These are phyloP conservation scores for Gymnobelideus leadbeateri DNA, from an alignment of 2,113 vertebrate species.

Conservation along the genomic window DNA sequence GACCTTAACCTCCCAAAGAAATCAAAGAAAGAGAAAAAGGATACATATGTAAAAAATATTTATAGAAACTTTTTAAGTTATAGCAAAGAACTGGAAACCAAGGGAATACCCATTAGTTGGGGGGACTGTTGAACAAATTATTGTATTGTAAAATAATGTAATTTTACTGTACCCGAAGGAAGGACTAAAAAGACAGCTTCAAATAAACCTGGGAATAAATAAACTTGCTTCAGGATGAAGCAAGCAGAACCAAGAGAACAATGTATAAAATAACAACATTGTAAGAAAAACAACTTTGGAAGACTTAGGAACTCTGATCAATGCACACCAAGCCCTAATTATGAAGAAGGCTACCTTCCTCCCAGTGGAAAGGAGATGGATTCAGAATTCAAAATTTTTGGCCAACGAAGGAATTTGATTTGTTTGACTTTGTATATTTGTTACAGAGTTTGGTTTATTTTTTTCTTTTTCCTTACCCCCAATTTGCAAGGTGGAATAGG, in stretches of 20 bases:
- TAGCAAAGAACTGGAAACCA: not conserved
- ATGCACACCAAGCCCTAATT: not conserved
- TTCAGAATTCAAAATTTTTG: not conserved
- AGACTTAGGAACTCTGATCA: not conserved
- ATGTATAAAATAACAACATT: not conserved
- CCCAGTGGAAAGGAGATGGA: not conserved
- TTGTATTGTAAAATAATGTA: not conserved
- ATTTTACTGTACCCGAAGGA: not conserved
- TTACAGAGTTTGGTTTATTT: not conserved
- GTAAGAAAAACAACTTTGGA: not conserved
- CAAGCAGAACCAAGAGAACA: not conserved
- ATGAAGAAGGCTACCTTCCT: not conserved
- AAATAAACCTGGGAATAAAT: not conserved
- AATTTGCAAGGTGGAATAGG: not conserved
- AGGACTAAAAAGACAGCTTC: not conserved
- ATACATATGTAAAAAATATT: not conserved
- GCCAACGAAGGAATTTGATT: not conserved
- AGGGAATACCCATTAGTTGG: not conserved
- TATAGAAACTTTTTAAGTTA: not conserved
- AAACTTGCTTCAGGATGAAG: not conserved
- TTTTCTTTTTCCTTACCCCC: not conserved
- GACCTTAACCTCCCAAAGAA: not conserved
- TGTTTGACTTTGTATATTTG: not conserved
- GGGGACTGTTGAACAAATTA: not conserved
- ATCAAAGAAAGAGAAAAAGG: not conserved